These are phyloP conservation scores for Ichneumoninae sp. DNA, from an alignment of 2,888 invertebrate species.

Conservation along the genomic window DNA sequence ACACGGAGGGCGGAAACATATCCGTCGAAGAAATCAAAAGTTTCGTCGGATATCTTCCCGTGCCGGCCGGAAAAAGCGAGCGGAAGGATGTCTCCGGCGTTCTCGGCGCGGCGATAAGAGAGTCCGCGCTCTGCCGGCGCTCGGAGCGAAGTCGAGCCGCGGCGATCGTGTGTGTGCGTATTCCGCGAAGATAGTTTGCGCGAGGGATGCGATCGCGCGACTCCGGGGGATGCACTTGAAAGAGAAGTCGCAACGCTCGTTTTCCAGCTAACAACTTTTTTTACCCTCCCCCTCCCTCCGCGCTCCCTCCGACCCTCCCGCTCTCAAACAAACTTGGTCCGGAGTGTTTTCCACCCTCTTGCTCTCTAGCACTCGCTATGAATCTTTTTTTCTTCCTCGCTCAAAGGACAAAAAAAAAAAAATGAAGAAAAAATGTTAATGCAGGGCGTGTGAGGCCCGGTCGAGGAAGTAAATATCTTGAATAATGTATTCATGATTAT, in stretches of 20 bases:
- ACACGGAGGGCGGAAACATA: conserved; percentile 32
- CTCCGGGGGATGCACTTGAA: conserved; percentile 49
- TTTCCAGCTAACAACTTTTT: conserved; percentile 49
- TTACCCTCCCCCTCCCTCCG: not conserved
- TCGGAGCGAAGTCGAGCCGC: conserved; percentile 1
- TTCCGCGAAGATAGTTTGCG: conserved; percentile 41
- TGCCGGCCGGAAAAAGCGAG: not conserved
- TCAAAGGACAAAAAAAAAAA: not conserved
- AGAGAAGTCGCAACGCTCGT: conserved; percentile 51
- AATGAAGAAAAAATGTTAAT: not conserved
- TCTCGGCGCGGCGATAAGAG: conserved; percentile 36
- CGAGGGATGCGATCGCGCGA: conserved; percentile 43
- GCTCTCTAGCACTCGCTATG: not conserved
- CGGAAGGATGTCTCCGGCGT: conserved; percentile 25
- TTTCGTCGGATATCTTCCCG: conserved; percentile 60
- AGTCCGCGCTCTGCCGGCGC: conserved; percentile 33
- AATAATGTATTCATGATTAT: conserved; percentile 39
- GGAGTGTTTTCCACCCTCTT: conserved; percentile 21
- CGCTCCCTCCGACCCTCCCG: not conserved
- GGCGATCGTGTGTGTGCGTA: conserved; percentile 1
- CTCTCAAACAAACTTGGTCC: conserved; percentile 40
- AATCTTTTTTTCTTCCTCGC: not conserved
- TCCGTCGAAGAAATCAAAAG: conserved; percentile 72
- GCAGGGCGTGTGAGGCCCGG: not conserved
- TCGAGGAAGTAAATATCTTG: conserved; percentile 12